Evolutionary conservation across 2,888 invertebrate genomes (phyloP).

Genomic region (Ellobium chinense): DNA sequence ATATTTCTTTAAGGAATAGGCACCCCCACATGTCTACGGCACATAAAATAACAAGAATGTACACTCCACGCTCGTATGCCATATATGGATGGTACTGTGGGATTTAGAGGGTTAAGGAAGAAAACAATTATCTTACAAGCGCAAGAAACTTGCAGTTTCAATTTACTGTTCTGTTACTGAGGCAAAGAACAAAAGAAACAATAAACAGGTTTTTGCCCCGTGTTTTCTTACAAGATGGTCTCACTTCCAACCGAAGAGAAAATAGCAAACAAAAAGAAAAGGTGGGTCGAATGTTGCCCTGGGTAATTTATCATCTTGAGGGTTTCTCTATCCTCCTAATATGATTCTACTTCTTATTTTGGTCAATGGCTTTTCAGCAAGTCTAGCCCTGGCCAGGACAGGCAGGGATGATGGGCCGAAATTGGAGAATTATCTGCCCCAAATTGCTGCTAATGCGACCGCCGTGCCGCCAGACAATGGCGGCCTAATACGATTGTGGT

Average conservation of each 20-base stretch:
- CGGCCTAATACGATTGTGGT: constrained; percentile 45
- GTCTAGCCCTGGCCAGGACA: neutral
- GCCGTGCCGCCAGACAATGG: constrained; percentile 20
- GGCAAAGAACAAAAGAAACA: too few relatives aligned
- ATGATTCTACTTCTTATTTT: constrained; percentile 39
- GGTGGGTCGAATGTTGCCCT: neutral
- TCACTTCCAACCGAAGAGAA: neutral
- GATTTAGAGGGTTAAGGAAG: too few relatives aligned
- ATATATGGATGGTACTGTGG: too few relatives aligned
- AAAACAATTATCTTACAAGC: too few relatives aligned
- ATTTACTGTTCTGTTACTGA: too few relatives aligned
- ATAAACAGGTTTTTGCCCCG: too few relatives aligned
- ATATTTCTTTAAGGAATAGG: too few relatives aligned
- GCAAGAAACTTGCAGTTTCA: too few relatives aligned
- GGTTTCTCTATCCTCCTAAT: constrained; percentile 26
- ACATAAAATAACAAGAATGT: too few relatives aligned
- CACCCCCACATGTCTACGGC: too few relatives aligned
- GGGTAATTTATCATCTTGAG: constrained; percentile 26
- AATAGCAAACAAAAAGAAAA: neutral
- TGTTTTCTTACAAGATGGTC: too few relatives aligned
- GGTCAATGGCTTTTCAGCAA: constrained; percentile 14
- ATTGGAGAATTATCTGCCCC: constrained; percentile 41
- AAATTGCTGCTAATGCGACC: constrained; percentile 46
- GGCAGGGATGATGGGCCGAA: constrained; percentile 5
- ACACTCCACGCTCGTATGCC: too few relatives aligned